phyloP scores from a whole-genome alignment of 2,888 invertebrate genomes.

The Tigriopus californicus region DNA sequence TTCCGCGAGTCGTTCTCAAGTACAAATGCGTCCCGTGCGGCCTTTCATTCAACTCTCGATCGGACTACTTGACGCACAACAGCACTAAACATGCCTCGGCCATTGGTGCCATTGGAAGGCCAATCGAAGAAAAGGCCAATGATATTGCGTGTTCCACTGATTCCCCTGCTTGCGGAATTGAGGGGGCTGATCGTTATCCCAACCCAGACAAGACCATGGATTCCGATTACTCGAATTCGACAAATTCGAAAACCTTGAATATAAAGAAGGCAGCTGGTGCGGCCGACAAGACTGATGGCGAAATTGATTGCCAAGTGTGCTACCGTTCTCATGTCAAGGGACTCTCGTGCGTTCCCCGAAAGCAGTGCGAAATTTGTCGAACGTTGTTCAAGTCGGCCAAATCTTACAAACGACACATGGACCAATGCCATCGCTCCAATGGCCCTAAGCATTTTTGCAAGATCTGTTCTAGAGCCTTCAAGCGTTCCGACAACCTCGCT shows the following conservation, averaged over 20 bases:
- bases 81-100: not conserved
- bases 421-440: not conserved
- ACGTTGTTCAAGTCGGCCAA: not conserved
- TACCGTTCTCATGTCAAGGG: too few relatives aligned
- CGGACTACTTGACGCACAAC: not conserved
- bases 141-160: not conserved
- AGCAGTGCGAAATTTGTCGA: not conserved
- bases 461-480: not conserved
- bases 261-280: not conserved
- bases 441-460: not conserved
- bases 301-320: too few relatives aligned
- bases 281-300: too few relatives aligned
- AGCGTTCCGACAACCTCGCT: not conserved
- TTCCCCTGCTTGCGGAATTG: not conserved
- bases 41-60: not conserved
- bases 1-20: not conserved
- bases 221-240: not conserved
- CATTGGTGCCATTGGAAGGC: not conserved
- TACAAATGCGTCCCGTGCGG: not conserved
- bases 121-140: not conserved
- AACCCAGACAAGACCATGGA: not conserved
- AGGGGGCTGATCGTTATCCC: not conserved
- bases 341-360: too few relatives aligned
- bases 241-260: not conserved
- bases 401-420: too few relatives aligned